Conservation (phyloP, 2,113 vertebrate species). For the Benthochromis sp. region DNA sequence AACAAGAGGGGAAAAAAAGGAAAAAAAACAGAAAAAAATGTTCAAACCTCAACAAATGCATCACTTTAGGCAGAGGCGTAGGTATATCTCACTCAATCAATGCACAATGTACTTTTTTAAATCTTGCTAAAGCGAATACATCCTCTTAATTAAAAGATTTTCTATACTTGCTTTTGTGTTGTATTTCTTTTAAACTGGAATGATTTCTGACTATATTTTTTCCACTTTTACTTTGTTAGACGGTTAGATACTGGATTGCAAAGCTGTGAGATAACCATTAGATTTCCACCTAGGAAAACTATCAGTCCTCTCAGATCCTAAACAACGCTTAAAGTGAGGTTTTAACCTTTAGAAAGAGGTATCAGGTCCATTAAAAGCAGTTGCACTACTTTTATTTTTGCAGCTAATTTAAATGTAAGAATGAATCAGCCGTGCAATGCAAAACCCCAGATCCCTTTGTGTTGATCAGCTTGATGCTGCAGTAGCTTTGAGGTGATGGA, state of each 20-base stretch:
- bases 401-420: not conserved
- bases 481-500: not conserved
- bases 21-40: constrained; percentile 4
- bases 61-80: constrained; percentile 18
- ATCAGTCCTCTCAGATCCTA: not conserved
- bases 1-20: constrained; percentile 29
- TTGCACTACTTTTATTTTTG: not conserved
- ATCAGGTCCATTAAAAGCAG: not conserved
- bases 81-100: constrained; percentile 12
- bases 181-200: not conserved
- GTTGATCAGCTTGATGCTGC: not conserved
- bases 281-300: not conserved
- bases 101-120: not conserved
- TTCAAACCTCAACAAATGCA: constrained; percentile 52
- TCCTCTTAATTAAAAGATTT: not conserved
- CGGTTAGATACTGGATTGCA: not conserved
- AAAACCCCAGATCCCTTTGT: not conserved
- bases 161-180: not conserved
- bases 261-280: not conserved
- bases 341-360: not conserved
- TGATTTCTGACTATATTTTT: not conserved
- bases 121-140: not conserved
- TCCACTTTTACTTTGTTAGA: not conserved
- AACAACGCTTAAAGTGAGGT: not conserved
- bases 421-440: not conserved